Conservation (phyloP, 2,797 vertebrate genomes). For the Tarsius wallacei region DNA sequence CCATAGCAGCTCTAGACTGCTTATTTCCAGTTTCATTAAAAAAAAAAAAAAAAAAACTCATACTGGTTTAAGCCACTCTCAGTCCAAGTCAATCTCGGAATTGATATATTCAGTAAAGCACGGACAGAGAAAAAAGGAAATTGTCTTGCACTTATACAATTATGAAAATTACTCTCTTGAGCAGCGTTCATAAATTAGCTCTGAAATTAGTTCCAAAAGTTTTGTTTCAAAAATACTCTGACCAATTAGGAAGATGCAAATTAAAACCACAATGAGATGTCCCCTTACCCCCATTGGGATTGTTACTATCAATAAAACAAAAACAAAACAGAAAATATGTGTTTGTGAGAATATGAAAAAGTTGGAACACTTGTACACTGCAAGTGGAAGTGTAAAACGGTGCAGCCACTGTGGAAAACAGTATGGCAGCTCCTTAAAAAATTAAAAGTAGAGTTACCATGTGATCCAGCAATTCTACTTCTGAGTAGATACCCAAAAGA, state of each 20-base stretch:
- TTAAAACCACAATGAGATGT: neutral
- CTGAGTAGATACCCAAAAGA: neutral
- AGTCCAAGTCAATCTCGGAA: neutral
- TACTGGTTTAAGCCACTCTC: neutral
- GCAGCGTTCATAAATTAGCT: neutral
- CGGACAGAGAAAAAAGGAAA: neutral
- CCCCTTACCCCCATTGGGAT: neutral
- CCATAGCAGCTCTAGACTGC: neutral
- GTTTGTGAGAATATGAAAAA: neutral
- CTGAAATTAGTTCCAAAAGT: conserved; percentile 28
- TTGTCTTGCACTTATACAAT: neutral
- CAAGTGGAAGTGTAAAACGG: neutral
- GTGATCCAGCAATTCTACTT: neutral
- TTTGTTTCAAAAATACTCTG: neutral
- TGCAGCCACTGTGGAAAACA: neutral
- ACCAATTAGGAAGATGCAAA: neutral
- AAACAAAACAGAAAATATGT: neutral
- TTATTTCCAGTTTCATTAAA: neutral
- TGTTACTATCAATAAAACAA: neutral
- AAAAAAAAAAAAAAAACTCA: neutral
- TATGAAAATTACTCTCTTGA: neutral
- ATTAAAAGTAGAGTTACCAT: neutral
- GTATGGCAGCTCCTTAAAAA: neutral
- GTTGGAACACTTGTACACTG: neutral
- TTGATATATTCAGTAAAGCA: neutral